Base-by-base conservation (phyloP, 2,113 vertebrate species). In the Bubo blakistoni region DNA sequence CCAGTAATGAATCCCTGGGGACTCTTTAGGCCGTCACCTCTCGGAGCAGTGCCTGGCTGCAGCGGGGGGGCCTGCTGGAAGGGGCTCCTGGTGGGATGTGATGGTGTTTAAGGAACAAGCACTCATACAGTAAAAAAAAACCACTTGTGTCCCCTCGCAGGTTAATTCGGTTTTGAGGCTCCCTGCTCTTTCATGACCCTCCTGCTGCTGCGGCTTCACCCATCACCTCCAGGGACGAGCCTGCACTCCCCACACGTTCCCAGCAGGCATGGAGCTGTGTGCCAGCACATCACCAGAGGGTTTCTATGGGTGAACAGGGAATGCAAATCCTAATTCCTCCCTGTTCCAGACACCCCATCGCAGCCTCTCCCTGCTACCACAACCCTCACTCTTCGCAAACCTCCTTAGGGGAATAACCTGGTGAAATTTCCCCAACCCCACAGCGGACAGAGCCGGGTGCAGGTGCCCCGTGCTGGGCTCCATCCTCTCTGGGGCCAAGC, bases 21-120 rank as follows among this genome's bases (percentile, higher is more conserved):
- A 82, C 14, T 55, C 26, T 26, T 20, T 5, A 4, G 58, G 32
- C 82, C 2, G 7, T 27, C 65, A 34, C 87, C 87, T 85, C 54
- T 19, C 70, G 3, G 59, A 40, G 66, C 81, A 82, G 74, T 47
- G 94, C 84, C 93, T 71, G 57, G 42, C 72, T 67, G 11, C 6
- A 10, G 47, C 0, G 0, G 69, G 44, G 44, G 69, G 2, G 1
- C 13, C 6, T 0, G 0, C 16, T 32, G 65, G n/a, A 74, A 51
- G 27, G 7, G 32, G n/a, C 16, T 82, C 1, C 1, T 3, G 29
- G 54, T 67, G 76, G 72, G 86, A 59, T 32, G 61, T 17, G 55
- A 20, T 11, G 59, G 47, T 42, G 54, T 34, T 65, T 38, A 42
- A 66, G 8, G 40, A 69, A 29, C 20, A 32, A 54, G 26, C 15